A percentile compares a stretch with the other conserved stretches of the same genome.
phyloP scores from a whole-genome alignment of 1,140 invertebrate genomes.

The Bombus picipes region DNA sequence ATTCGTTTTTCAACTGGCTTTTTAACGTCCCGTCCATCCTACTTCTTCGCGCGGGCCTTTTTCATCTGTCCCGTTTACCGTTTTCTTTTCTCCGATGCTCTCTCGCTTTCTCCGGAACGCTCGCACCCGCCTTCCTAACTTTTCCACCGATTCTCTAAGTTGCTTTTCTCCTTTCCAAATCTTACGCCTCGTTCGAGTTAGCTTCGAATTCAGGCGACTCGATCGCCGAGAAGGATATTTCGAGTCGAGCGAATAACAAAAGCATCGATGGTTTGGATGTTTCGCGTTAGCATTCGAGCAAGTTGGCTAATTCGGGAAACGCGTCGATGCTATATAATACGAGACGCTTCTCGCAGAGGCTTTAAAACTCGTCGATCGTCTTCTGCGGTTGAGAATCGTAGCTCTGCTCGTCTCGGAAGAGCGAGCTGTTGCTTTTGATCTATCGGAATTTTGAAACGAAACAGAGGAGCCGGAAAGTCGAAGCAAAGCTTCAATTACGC shows the following conservation, averaged over 20 bases:
- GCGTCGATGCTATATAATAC: accelerated
- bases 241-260: too few relatives aligned
- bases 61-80: slow-evolving; percentile 43
- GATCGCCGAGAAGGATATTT: neutral
- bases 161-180: neutral
- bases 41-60: slow-evolving; percentile 54
- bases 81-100: slow-evolving; percentile 4
- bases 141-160: neutral
- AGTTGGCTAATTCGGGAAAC: too few relatives aligned
- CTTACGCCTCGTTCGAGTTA: neutral
- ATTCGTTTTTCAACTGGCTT: slow-evolving; percentile 59
- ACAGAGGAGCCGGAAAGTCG: neutral
- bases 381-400: accelerated
- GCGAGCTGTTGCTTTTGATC: neutral
- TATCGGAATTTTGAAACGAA: neutral
- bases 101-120: neutral
- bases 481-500: slow-evolving; percentile 10
- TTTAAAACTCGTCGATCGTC: too few relatives aligned
- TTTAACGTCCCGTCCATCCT: slow-evolving; percentile 56
- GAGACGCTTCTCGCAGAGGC: too few relatives aligned
- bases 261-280: too few relatives aligned
- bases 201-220: neutral
- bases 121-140: neutral
- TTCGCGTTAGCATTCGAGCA: neutral
- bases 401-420: neutral